Evolutionary conservation across 2,888 invertebrate genomes (phyloP), one percentile per base, ranked within the genome.

Genomic region (Scotopteryx bipunctaria): DNA sequence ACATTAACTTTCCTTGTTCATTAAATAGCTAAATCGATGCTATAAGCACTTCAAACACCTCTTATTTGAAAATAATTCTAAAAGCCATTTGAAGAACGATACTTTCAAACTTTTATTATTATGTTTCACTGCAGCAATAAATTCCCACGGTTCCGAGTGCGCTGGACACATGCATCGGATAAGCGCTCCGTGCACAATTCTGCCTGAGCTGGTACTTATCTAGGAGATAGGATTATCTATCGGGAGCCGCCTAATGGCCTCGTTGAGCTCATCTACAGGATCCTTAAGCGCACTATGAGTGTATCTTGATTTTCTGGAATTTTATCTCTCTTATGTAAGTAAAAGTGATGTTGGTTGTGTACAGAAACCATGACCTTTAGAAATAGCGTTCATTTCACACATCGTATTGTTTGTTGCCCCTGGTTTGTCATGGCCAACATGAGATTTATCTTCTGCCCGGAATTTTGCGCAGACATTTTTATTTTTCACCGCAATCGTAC

Each of bases 141-240:
- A 36, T 46, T 46, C 46, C 38, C 38, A 46, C 38, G 31, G 17
- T 21, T 32, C 32, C 5, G 25, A 17, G 25, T 29, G 29, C 15
- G 14, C 9, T 23, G 31, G 8, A 23, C 47, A 17, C 46, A 47
- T 47, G 47, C 47, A 48, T 42, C 48, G 29, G 48, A 41, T 48
- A 48, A 48, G 49, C 43, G 15, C 21, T 38, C 43, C 52, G 52
- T 44, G 49, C 52, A 31, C 42, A 41, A 46, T 48, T 45, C 44
- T 14, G 29, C 11, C 47, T 31, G 29, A 21, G 35, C 35, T 29
- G 21, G 48, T 16, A 36, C 35, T 41, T 48, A 48, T 42, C 35
- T 42, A n/a, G 29, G 29, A 31, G 36, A 9, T 38, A 36, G 46
- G 40, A 40, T 45, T 48, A 48, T 59, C 51, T 50, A 47, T 55